Base-by-base conservation (phyloP, 2,113 vertebrate species). In the Elephas maximus region DNA sequence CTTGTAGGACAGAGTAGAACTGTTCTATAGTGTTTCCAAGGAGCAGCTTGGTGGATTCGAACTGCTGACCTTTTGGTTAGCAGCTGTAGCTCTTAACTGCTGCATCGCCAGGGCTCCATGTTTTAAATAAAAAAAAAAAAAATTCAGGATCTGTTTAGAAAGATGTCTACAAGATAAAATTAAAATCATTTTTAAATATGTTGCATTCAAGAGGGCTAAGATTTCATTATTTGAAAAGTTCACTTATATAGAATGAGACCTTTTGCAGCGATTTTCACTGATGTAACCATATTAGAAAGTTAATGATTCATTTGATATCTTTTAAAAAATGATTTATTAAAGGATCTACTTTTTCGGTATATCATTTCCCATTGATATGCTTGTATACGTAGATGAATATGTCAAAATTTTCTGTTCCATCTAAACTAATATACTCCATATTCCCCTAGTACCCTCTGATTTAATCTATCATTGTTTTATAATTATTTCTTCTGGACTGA, bases 161-260 rank as follows among this genome's bases (percentile, higher is more conserved):
- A 80, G 79, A 86, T 83, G 90, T 87, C 33, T 15, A 93, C 30
- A 15, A 76, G 12, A 67, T 48, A 91, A 81, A 71, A 63, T 80
- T 48, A 45, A 65, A 77, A 67, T 94, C 21, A 74, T 45, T 83
- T 62, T 15, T 2, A 90, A 92, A 86, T 44, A 83, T 67, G 88
- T 85, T 93, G 4, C 86, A 67, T 37, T 86, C 48, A 84, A 37
- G 8, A 94, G n/a, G 9, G 17, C 71, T 88, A 78, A 93, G 44
- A 91, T 84, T 91, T 77, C 80, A 23, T 86, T 89, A 91, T 67
- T 96, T 92, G 69, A 60, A 93, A 92, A 78, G 53, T 51, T 44
- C 6, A 0, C 26, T 73, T 71, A 33, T 30, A 45, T 6, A 90
- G 18, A 23, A 65, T 24, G 7, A 87, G n/a, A 4, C 12, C 1